phyloP scores from a whole-genome alignment of 37 sponge, comb jelly and placozoan species.

The Petrosia ficiformis region DNA sequence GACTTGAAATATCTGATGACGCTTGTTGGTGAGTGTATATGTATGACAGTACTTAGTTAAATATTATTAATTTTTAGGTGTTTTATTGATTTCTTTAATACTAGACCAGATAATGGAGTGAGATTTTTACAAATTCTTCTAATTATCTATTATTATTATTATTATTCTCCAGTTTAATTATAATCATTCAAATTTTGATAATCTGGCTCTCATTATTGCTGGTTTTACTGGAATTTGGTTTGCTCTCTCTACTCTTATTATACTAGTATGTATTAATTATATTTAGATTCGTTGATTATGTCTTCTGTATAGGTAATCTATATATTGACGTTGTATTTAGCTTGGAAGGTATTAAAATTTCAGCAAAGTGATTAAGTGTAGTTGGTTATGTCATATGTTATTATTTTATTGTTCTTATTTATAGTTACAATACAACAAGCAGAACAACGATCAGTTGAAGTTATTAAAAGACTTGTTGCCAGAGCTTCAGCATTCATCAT shows the following conservation, averaged over 20 bases:
- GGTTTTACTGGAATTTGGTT: constrained; percentile 15
- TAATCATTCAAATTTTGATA: background rate
- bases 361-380: background rate
- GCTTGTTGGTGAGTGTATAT: constrained; percentile 36
- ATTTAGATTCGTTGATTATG: background rate
- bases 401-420: background rate
- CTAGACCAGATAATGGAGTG: constrained; percentile 59
- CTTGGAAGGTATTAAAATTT: constrained; percentile 7
- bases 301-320: background rate
- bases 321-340: background rate
- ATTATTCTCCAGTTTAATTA: background rate
- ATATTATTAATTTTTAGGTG: constrained; percentile 3
- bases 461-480: constrained; percentile 23
- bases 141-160: background rate
- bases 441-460: background rate
- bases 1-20: constrained; percentile 21
- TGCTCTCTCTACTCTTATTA: constrained; percentile 5
- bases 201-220: constrained; percentile 28
- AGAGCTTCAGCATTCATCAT: constrained; percentile 48
- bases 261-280: constrained; percentile 18
- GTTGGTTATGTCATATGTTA: background rate
- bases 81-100: constrained; percentile 55
- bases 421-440: background rate
- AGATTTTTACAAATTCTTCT: background rate
- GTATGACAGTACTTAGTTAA: background rate